Percentiles rank a stretch among this genome's conserved stretches.
Conservation (phyloP, 1,140 invertebrate genomes). For the Ceratina japonica region DNA sequence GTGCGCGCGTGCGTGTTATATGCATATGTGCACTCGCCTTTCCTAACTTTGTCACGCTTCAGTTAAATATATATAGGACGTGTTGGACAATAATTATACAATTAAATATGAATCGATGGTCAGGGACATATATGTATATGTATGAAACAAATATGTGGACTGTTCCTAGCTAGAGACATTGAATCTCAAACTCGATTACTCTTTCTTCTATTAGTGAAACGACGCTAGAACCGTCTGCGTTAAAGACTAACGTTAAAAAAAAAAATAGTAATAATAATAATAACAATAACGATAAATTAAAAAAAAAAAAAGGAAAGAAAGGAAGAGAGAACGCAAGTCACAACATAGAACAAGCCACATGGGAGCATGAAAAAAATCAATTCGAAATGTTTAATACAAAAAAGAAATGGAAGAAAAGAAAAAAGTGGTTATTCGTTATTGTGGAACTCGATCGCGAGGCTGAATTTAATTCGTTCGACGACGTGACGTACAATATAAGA, state of each 20-base stretch:
- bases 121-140: constrained; percentile 74
- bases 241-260: constrained; percentile 37
- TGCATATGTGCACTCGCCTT: constrained; percentile 7
- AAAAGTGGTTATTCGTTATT: constrained; percentile 20
- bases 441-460: background rate
- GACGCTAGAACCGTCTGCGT: constrained; percentile 43
- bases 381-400: constrained; percentile 67
- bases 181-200: constrained; percentile 45
- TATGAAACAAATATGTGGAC: constrained; percentile 71
- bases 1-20: background rate
- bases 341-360: constrained; percentile 74
- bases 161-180: constrained; percentile 64
- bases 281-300: constrained; percentile 3
- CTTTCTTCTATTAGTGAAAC: constrained; percentile 41
- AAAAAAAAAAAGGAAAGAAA: constrained; percentile 26
- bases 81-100: constrained; percentile 71
- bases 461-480: too few relatives aligned
- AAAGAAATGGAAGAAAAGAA: constrained; percentile 28
- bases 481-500: too few relatives aligned
- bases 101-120: constrained; percentile 75
- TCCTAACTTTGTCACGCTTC: constrained; percentile 21
- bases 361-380: constrained; percentile 62
- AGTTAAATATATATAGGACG: constrained; percentile 64
- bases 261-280: constrained; percentile 8
- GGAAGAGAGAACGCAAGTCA: constrained; percentile 51